Conservation (phyloP, 2,113 vertebrate genomes). For the Condylura cristata region DNA sequence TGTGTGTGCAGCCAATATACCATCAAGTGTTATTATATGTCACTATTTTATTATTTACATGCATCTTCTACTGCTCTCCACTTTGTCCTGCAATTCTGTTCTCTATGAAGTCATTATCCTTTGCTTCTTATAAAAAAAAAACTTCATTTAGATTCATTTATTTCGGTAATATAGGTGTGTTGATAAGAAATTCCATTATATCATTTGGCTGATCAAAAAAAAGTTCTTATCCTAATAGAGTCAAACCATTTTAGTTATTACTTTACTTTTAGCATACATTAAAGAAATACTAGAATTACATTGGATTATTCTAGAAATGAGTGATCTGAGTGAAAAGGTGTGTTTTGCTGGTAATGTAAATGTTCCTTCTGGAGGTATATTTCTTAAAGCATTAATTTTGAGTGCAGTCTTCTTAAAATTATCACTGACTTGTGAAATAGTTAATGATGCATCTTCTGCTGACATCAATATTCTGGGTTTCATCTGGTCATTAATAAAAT, state of each 20-base stretch:
- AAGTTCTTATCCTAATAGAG: neutral
- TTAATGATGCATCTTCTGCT: neutral
- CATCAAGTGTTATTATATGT: neutral
- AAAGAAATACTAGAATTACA: neutral
- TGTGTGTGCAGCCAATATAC: neutral
- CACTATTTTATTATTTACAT: neutral
- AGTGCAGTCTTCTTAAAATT: neutral
- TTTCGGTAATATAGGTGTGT: neutral
- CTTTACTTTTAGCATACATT: neutral
- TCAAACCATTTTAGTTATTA: neutral
- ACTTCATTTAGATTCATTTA: neutral
- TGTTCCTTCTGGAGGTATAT: neutral
- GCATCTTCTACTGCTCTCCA: neutral
- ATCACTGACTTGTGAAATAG: neutral
- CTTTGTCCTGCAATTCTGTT: neutral
- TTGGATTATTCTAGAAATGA: constrained; percentile 6
- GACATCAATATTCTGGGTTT: neutral
- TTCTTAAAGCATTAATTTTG: neutral
- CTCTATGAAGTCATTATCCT: neutral
- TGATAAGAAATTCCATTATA: neutral
- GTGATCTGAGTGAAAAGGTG: neutral
- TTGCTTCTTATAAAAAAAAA: neutral
- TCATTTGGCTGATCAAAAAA: neutral
- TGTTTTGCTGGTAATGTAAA: neutral
- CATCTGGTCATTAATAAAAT: neutral